Evolutionary conservation across 2,888 invertebrate species (phyloP).

Genomic region (Plagodis dolabraria): DNA sequence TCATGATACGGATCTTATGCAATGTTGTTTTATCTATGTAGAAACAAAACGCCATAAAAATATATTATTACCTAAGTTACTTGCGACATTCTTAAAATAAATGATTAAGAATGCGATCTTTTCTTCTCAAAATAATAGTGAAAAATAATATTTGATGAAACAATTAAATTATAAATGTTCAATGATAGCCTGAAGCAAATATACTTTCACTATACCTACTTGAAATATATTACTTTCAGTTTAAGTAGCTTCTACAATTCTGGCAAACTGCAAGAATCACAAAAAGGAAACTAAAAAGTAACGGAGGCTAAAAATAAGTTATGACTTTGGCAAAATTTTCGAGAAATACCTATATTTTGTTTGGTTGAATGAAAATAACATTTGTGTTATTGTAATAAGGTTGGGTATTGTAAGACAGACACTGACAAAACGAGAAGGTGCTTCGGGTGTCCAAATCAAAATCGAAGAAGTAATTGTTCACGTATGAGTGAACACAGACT

Average conservation of each 20-base stretch:
- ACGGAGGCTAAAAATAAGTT: background rate
- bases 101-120: no score
- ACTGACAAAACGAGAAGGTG: constrained; percentile 5
- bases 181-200: no score
- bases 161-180: no score
- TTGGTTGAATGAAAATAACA: background rate
- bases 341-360: background rate
- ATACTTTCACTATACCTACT: no score
- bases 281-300: background rate
- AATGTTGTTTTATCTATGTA: constrained; percentile 14
- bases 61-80: no score
- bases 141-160: no score
- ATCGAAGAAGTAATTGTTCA: constrained; percentile 36
- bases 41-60: constrained; percentile 7
- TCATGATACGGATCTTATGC: constrained; percentile 27
- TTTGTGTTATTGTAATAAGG: constrained; percentile 8
- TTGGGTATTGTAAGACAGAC: constrained; percentile 4
- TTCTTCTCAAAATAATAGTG: no score
- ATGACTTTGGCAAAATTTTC: constrained; percentile 2
- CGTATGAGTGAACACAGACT: constrained; percentile 34
- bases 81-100: constrained; percentile 3
- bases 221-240: no score
- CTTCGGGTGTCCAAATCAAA: constrained; percentile 34
- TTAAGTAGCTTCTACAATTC: no score
- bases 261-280: no score